Conservation (phyloP, 2,888 invertebrate species). For the Chaetogeoica ovagalla region DNA sequence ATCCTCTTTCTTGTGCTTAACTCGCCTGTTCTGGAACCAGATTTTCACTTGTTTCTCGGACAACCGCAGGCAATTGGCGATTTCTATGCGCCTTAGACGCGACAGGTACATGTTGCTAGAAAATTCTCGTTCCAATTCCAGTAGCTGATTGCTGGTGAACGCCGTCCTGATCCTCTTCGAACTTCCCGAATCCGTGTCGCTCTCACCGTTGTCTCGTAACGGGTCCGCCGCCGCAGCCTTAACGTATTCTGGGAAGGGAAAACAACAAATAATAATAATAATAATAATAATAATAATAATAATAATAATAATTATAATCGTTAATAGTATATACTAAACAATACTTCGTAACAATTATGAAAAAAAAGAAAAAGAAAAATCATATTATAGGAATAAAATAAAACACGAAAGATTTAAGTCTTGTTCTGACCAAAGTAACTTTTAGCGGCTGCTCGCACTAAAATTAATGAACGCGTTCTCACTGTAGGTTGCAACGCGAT, state of each 20-base stretch:
- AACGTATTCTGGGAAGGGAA: neutral
- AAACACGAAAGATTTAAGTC: too few relatives aligned
- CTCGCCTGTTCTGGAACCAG: slow-evolving; percentile 92
- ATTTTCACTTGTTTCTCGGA: slow-evolving; percentile 95
- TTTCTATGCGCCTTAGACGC: slow-evolving; percentile 85
- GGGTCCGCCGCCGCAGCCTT: neutral
- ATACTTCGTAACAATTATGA: too few relatives aligned
- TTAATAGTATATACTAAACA: too few relatives aligned
- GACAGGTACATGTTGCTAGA: slow-evolving; percentile 88
- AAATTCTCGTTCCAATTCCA: slow-evolving; percentile 82
- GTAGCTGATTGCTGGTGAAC: slow-evolving; percentile 85
- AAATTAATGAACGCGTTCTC: too few relatives aligned
- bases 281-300: too few relatives aligned
- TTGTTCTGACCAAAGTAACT: too few relatives aligned
- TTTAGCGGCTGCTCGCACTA: too few relatives aligned
- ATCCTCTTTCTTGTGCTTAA: slow-evolving; percentile 90
- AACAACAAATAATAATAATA: too few relatives aligned
- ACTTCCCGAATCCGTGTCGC: slow-evolving; percentile 62
- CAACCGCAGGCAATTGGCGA: slow-evolving; percentile 82
- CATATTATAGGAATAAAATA: too few relatives aligned
- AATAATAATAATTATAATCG: too few relatives aligned
- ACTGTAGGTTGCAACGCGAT: too few relatives aligned
- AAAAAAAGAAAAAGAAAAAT: too few relatives aligned
- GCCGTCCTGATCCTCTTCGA: slow-evolving; percentile 90
- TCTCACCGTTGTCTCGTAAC: slow-evolving; percentile 7